A percentile compares a stretch with the other conserved stretches of the same genome.
These are phyloP conservation scores for Choristoneura rosaceana DNA, from an alignment of 2,888 invertebrate genomes.

Conservation along the genomic window DNA sequence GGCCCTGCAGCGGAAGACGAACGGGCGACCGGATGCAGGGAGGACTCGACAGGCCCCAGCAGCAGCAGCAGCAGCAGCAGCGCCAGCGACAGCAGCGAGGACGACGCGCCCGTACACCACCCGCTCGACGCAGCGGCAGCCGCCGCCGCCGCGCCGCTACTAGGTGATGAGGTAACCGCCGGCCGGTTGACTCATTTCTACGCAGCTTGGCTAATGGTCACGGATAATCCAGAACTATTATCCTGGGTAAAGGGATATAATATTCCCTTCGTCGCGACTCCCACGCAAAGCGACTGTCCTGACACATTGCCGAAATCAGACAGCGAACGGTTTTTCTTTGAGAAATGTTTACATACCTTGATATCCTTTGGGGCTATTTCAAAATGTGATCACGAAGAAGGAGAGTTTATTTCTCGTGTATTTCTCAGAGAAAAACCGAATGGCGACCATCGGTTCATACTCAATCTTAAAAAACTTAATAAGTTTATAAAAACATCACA, in stretches of 20 bases:
- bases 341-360: too few relatives aligned
- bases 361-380: neutral
- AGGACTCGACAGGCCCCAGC: neutral
- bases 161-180: neutral
- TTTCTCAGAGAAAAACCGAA: neutral
- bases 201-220: neutral
- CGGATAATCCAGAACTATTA: neutral
- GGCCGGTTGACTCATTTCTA: neutral
- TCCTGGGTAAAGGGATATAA: slow-evolving; percentile 2
- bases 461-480: neutral
- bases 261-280: neutral
- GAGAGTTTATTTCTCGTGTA: neutral
- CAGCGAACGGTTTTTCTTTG: too few relatives aligned
- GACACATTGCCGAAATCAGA: too few relatives aligned
- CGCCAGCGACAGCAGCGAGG: too few relatives aligned
- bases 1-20: neutral
- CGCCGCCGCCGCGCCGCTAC: neutral
- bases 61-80: too few relatives aligned
- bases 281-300: neutral
- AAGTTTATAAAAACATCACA: neutral
- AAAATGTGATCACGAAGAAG: neutral
- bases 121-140: neutral
- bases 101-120: neutral
- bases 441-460: neutral
- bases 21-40: neutral